phyloP scores from a whole-genome alignment of 2,888 invertebrate genomes.

The Polyommatus icarus region DNA sequence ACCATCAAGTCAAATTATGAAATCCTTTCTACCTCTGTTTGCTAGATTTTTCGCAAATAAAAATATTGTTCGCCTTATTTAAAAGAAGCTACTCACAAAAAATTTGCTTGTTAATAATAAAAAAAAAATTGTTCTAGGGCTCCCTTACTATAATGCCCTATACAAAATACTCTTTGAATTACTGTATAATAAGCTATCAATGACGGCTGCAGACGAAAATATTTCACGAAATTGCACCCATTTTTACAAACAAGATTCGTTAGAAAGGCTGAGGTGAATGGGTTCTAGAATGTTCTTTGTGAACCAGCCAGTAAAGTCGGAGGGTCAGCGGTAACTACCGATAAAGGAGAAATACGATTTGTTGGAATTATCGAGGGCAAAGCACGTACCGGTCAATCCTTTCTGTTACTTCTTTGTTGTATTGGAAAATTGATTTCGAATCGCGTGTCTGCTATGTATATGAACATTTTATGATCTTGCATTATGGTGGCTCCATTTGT shows the following conservation, averaged over 20 bases:
- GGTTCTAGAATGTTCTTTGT: slow-evolving; percentile 31
- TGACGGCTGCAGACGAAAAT: neutral
- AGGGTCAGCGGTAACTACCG: slow-evolving; percentile 36
- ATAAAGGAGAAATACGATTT: slow-evolving; percentile 34
- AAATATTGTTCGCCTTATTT: too few species aligned
- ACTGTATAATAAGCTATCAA: neutral
- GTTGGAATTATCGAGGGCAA: slow-evolving; percentile 36
- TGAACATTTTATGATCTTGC: neutral
- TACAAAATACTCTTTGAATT: neutral
- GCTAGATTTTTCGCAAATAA: too few species aligned
- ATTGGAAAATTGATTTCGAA: slow-evolving; percentile 1
- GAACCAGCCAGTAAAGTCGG: slow-evolving; percentile 27
- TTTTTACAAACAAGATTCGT: slow-evolving; percentile 14
- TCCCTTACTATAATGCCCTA: too few species aligned
- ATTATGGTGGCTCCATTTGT: too few species aligned
- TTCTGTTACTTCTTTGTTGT: slow-evolving; percentile 32
- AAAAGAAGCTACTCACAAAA: too few species aligned
- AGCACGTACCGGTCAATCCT: slow-evolving; percentile 35
- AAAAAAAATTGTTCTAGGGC: too few species aligned
- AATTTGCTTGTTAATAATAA: too few species aligned
- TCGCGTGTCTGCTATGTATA: neutral
- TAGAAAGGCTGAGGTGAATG: slow-evolving; percentile 23
- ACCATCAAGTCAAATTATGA: too few species aligned
- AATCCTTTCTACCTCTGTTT: too few species aligned
- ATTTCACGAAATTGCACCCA: slow-evolving; percentile 1